Base-by-base conservation (phyloP, 2,797 vertebrate genomes). In the Dipus sagitta region DNA sequence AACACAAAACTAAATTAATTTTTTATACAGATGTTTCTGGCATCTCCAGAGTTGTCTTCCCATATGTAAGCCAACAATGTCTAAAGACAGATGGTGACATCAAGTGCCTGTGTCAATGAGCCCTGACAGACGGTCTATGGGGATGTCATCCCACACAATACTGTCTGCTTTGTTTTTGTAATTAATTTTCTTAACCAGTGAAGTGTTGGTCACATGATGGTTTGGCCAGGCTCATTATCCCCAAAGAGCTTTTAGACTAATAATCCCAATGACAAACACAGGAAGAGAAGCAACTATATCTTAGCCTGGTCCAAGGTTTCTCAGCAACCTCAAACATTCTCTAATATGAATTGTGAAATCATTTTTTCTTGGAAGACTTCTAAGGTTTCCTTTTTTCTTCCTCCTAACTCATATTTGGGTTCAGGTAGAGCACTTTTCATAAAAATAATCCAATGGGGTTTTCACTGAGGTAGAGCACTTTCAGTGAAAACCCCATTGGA, bases 171-270 rank as follows among this genome's bases (percentile, higher is more conserved):
- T 87, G 28, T 34, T 58, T 94, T 87, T 88, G 54, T 62, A 92
- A 86, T 92, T 97, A 68, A 14, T 91, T 92, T 93, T 94, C 67
- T 94, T 93, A 94, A 89, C 58, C 71, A 47, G n/a, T 8, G 89
- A 80, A 60, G 5, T 88, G 47, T 89, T 92, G 94, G 65, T 58
- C 23, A 52, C 54, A 34, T 60, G 75, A 74, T 68, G 30, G 32
- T 87, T 92, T 90, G 78, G 79, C 18, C 80, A 92, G 32, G 28
- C 12, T 30, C 87, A 18, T 65, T 88, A 82, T 72, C 34, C 28
- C 62, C 81, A 21, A 88, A 47, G 58, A 80, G 75, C 90, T 93
- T 64, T 91, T 90, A 86, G 91, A 86, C 65, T 82, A 94, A 94
- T 30, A 94, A 28, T 79, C 28, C 81, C 30, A 70, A 26, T 84